phyloP scores from a whole-genome alignment of 1,140 invertebrate genomes.

The Andricus grossulariae region DNA sequence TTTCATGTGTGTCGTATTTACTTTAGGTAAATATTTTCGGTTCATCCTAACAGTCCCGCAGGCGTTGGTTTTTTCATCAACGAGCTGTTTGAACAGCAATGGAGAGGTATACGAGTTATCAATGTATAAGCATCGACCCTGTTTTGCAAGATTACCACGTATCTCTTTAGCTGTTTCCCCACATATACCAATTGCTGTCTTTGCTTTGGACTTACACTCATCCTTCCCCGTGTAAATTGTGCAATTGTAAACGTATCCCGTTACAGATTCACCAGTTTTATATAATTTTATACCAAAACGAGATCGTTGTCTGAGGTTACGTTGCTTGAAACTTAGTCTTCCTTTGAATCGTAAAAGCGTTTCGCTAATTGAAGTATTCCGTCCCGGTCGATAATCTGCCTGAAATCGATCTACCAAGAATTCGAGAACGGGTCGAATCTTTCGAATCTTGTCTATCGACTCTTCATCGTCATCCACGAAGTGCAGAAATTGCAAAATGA shows the following conservation, averaged over 20 bases:
- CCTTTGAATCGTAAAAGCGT: conserved; percentile 39
- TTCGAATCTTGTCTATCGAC: conserved; percentile 37
- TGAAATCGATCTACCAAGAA: conserved; percentile 37
- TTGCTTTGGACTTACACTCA: no score
- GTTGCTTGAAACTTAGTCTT: conserved; percentile 37
- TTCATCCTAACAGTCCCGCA: no score
- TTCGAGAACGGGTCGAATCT: conserved; percentile 37
- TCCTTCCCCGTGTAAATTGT: no score
- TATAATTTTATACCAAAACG: conserved; percentile 38
- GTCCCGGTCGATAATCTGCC: conserved; percentile 27
- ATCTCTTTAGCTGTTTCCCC: conserved; percentile 41
- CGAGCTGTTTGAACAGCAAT: conserved; percentile 30
- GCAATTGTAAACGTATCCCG: conserved; percentile 36
- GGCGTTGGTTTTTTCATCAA: no score
- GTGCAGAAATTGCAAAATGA: no score
- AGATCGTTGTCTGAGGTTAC: conserved; percentile 35
- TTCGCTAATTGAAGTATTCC: conserved; percentile 35
- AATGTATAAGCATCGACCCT: conserved; percentile 37
- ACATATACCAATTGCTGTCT: conserved; percentile 36
- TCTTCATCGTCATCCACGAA: conserved; percentile 35
- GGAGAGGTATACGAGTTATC: no score
- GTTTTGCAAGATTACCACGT: conserved; percentile 27
- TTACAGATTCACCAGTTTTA: conserved; percentile 34
- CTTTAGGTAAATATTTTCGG: conserved; percentile 35
- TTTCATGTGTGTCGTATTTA: conserved; percentile 32